Conservation (phyloP, 2,113 vertebrate species). For the Mastomys natalensis region DNA sequence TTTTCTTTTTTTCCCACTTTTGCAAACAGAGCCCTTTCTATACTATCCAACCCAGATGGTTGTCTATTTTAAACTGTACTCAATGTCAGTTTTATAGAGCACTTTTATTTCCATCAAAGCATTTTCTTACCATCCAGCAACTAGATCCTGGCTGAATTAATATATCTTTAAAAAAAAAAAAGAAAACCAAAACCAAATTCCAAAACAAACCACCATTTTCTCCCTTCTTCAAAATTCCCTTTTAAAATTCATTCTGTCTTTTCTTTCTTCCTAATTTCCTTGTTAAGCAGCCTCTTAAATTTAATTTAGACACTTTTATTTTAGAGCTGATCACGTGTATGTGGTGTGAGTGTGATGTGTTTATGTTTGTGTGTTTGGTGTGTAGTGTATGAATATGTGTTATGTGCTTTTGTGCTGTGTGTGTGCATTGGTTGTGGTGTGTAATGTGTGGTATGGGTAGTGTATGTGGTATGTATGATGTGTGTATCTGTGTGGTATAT, state of each 20-base stretch:
- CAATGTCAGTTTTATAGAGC: slow-evolving; percentile 69
- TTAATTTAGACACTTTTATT: background rate
- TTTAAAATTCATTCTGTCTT: slow-evolving; percentile 6
- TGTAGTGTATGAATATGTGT: no score
- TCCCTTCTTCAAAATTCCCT: background rate
- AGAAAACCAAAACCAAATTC: background rate
- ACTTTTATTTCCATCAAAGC: slow-evolving; percentile 72
- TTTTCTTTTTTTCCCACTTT: slow-evolving; percentile 58
- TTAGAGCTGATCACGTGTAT: background rate
- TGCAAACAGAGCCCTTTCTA: slow-evolving; percentile 68
- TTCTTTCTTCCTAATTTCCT: background rate
- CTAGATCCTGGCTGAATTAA: slow-evolving; percentile 51
- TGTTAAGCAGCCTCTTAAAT: background rate
- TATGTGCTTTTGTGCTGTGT: no score
- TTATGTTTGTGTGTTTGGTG: no score
- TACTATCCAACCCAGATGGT: slow-evolving; percentile 76
- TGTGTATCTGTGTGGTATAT: background rate
- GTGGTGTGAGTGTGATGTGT: background rate
- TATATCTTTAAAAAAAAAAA: slow-evolving; percentile 39
- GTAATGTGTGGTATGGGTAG: background rate
- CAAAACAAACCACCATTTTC: background rate
- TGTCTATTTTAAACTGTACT: slow-evolving; percentile 75
- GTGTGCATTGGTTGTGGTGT: background rate
- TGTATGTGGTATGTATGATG: background rate
- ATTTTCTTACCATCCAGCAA: slow-evolving; percentile 41